These are phyloP conservation scores for Moxostoma hubbsi DNA, from an alignment of 2,797 vertebrate genomes.

Conservation along the genomic window DNA sequence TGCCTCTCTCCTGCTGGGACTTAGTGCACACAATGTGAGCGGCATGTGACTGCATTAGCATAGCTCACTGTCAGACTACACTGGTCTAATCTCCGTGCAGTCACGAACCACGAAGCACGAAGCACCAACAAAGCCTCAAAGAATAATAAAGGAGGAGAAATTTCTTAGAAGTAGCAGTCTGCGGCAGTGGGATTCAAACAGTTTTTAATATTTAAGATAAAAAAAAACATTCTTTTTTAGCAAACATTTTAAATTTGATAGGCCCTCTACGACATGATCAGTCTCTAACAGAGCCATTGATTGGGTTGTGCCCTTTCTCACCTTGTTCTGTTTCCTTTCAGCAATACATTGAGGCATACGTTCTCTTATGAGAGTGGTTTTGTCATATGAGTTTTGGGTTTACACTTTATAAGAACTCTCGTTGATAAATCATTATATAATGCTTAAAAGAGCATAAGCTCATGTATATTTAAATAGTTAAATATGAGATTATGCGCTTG, in stretches of 20 bases:
- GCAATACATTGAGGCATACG: conserved; percentile 1
- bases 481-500: no score
- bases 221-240: neutral
- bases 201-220: conserved; percentile 10
- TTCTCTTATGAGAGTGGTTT: conserved; percentile 15
- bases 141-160: conserved; percentile 57
- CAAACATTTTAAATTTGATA: neutral
- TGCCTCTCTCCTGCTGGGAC: conserved; percentile 67
- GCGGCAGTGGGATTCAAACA: neutral
- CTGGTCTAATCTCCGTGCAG: conserved; percentile 70
- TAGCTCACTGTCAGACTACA: conserved; percentile 57
- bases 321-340: conserved; percentile 3
- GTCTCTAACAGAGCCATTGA: conserved; percentile 12
- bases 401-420: no score
- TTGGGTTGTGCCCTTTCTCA: neutral
- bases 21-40: conserved; percentile 72
- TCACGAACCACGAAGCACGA: conserved; percentile 60
- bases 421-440: no score
- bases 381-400: neutral
- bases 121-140: conserved; percentile 39
- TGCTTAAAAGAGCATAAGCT: no score
- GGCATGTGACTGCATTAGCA: conserved; percentile 79
- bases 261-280: neutral
- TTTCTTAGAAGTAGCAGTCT: conserved; percentile 25
- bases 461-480: no score